phyloP scores from a whole-genome alignment of 2,888 invertebrate species.

The Norana najaformis region DNA sequence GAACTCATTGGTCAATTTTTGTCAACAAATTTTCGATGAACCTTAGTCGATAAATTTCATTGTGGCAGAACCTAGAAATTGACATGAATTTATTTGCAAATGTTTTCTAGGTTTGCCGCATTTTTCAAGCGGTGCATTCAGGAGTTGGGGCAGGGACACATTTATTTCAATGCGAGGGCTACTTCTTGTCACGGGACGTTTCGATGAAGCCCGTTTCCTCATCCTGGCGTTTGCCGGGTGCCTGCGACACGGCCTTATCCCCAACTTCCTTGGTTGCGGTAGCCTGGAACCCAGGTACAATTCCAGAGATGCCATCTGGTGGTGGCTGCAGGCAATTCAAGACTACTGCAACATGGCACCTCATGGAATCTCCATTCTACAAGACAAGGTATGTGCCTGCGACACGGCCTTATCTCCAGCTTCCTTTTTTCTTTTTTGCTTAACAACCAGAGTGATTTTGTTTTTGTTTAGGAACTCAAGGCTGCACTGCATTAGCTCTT shows the following conservation, averaged over 20 bases:
- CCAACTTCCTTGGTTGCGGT: conserved; percentile 87
- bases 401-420: too few relatives aligned
- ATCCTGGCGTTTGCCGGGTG: conserved; percentile 88
- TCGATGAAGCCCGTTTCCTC: conserved; percentile 65
- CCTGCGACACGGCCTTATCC: conserved; percentile 92
- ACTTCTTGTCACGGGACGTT: conserved; percentile 73
- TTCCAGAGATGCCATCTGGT: conserved; percentile 98
- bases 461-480: too few relatives aligned
- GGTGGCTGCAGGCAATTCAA: conserved; percentile 92
- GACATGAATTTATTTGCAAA: too few relatives aligned
- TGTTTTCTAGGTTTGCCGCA: conserved; percentile 77
- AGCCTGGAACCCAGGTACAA: conserved; percentile 78
- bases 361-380: conserved; percentile 72
- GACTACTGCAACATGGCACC: conserved; percentile 70
- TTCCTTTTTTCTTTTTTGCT: too few relatives aligned
- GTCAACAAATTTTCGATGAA: too few relatives aligned
- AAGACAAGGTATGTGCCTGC: conserved; percentile 74
- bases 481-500: too few relatives aligned
- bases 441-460: too few relatives aligned
- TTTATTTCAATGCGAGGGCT: conserved; percentile 91
- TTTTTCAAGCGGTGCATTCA: conserved; percentile 91
- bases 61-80: too few relatives aligned
- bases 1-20: too few relatives aligned
- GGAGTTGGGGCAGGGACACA: conserved; percentile 98
- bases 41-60: too few relatives aligned